Conservation (phyloP, 2,797 vertebrate genomes). For the Buceros bicornis region DNA sequence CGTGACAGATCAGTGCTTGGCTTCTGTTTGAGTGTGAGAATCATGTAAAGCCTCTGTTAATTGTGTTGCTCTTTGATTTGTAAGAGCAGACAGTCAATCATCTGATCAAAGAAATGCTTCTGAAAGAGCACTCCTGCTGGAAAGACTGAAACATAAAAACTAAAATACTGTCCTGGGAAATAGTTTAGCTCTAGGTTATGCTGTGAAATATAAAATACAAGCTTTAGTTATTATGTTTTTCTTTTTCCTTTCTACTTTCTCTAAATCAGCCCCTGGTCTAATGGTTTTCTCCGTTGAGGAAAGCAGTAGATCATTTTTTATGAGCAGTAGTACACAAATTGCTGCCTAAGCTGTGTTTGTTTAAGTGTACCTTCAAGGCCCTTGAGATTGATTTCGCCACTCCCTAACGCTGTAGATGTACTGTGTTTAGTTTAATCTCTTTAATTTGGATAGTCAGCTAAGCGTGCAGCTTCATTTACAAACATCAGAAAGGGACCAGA, state of each 20-base stretch:
- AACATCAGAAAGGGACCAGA: not conserved
- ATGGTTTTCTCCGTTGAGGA: not conserved
- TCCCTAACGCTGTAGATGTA: not conserved
- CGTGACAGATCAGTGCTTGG: not conserved
- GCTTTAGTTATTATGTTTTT: not conserved
- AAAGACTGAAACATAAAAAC: not conserved
- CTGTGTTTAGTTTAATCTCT: not conserved
- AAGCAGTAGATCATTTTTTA: not conserved
- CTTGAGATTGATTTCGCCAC: not conserved
- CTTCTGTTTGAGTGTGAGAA: not conserved
- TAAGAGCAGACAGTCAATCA: not conserved
- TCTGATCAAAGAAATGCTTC: not conserved
- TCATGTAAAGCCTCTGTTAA: not conserved
- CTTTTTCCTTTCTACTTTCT: not conserved
- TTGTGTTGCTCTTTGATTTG: not conserved
- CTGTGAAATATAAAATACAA: not conserved
- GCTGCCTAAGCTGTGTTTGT: not conserved
- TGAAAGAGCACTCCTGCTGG: not conserved
- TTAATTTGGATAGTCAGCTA: not conserved
- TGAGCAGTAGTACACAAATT: not conserved
- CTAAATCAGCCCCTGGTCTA: not conserved
- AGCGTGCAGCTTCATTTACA: not conserved
- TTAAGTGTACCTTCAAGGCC: not conserved
- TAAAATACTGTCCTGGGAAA: not conserved
- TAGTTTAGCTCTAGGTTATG: not conserved